Evolutionary conservation across 2,888 invertebrate genomes (phyloP), one percentile per base, ranked within the genome.

Genomic region (Cryptocephalus primarius): DNA sequence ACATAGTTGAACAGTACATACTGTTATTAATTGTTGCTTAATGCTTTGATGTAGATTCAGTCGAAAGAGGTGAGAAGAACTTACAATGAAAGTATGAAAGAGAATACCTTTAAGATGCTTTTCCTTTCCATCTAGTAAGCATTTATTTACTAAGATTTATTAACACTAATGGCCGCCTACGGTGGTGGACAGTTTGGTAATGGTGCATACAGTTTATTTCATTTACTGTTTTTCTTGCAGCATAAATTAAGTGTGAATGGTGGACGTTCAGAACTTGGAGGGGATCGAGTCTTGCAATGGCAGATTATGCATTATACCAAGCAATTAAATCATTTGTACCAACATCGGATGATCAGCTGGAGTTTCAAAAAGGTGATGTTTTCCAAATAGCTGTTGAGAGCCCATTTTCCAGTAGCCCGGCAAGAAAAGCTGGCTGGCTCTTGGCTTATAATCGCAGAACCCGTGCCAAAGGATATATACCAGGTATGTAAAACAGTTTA

Each of bases 401-500:
- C 39, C 63, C 65, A 31, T 65, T 66, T 53, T 52, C 57, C 40
- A 56, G 55, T 39, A 60, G 48, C 38, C 59, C 64, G 48, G 57
- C 60, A 52, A 56, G 63, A 56, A 59, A 61, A 45, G 65, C 65
- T 44, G 71, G 70, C 33, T 68, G 70, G 65, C 55, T 72, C 33
- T 64, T 63, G 52, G 72, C 71, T 33, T 67, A 66, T 50, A 72
- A 71, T 56, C 60, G 67, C 51, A 62, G 71, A 46, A 71, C 71
- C 11, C 63, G 65, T 44, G 59, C 59, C 43, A 58, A 60, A 55
- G 72, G 72, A 52, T 71, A 69, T 56, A 66, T 72, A 47, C 70
- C 70, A 58, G 67, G 72, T 68, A 65, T 58, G n/a, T n/a, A n/a
- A n/a, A n/a, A n/a, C n/a, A n/a, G n/a, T n/a, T n/a, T n/a, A n/a